Conservation (phyloP, 2,888 invertebrate genomes). For the Leptura quadrifasciata region DNA sequence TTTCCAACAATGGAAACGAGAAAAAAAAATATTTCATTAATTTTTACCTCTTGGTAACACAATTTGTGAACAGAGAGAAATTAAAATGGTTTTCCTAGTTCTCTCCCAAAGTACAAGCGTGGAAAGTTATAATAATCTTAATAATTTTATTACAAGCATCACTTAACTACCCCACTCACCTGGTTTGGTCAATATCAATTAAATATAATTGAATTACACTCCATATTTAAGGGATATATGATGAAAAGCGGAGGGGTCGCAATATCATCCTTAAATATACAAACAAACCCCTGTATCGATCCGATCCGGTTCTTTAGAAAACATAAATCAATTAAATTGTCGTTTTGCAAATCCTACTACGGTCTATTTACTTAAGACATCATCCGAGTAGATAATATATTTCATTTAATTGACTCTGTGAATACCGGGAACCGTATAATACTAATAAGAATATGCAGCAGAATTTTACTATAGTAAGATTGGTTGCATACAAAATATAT, state of each 20-base stretch:
- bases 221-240: slow-evolving; percentile 50
- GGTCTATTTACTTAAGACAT: slow-evolving; percentile 64
- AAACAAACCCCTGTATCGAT: slow-evolving; percentile 47
- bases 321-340: slow-evolving; percentile 52
- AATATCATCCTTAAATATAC: slow-evolving; percentile 48
- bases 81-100: not conserved
- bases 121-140: slow-evolving; percentile 16
- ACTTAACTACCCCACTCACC: slow-evolving; percentile 49
- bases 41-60: too few relatives aligned
- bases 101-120: not conserved
- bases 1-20: too few relatives aligned
- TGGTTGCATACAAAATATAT: slow-evolving; percentile 31
- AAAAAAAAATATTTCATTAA: too few relatives aligned
- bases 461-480: slow-evolving; percentile 17
- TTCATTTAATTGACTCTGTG: slow-evolving; percentile 58
- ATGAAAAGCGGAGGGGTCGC: slow-evolving; percentile 48
- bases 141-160: slow-evolving; percentile 49
- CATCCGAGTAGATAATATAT: slow-evolving; percentile 63
- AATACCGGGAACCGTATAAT: slow-evolving; percentile 33
- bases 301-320: slow-evolving; percentile 39
- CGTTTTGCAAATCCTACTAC: slow-evolving; percentile 52
- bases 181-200: slow-evolving; percentile 57
- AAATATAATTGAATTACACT: slow-evolving; percentile 51
- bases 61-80: not conserved
- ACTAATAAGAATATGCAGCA: slow-evolving; percentile 28